These are phyloP conservation scores for Lithodes maja DNA, from an alignment of 2,888 invertebrate species.

Conservation along the genomic window DNA sequence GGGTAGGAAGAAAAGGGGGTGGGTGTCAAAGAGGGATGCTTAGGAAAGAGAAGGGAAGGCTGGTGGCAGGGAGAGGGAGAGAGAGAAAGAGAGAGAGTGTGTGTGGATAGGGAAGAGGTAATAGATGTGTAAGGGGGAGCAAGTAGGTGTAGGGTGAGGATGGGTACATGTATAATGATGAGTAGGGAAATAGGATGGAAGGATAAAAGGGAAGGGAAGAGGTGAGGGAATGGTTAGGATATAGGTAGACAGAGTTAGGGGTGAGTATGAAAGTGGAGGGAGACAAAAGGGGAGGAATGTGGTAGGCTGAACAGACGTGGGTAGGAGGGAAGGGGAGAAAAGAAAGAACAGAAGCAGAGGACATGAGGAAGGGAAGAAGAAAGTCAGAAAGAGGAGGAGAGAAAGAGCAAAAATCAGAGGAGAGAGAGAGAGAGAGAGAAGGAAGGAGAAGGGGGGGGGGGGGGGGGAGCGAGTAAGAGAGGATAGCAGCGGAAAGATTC, in stretches of 20 bases:
- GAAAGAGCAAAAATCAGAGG: neutral
- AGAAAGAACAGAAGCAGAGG: neutral
- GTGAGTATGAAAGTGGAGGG: neutral
- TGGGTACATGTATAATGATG: neutral
- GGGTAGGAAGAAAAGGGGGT: neutral
- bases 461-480: neutral
- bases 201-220: neutral
- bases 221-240: neutral
- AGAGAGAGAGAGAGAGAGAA: neutral
- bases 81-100: neutral
- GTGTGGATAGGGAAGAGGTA: neutral
- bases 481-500: slow-evolving; percentile 52
- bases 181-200: neutral
- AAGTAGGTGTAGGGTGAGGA: neutral
- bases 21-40: neutral
- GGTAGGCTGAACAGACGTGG: neutral
- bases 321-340: neutral
- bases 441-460: neutral
- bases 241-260: neutral
- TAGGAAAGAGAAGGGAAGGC: neutral
- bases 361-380: neutral
- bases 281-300: neutral
- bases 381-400: neutral
- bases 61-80: neutral
- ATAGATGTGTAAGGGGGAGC: neutral